Percentiles rank a stretch among this genome's conserved stretches.
These are phyloP conservation scores for Amphipoea oculea DNA, from an alignment of 2,888 invertebrate genomes.

Conservation along the genomic window DNA sequence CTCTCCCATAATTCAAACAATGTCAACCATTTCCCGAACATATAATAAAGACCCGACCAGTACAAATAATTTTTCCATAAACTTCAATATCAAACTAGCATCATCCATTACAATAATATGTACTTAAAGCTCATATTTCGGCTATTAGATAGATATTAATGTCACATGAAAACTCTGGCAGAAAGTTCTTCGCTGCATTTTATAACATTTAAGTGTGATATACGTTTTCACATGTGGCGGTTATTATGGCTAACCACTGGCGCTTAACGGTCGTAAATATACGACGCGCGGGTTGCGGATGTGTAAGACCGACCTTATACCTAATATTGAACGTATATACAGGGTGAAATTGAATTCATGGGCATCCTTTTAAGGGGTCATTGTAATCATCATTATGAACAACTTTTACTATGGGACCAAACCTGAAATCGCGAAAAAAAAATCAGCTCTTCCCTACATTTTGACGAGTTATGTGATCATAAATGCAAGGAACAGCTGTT, in stretches of 20 bases:
- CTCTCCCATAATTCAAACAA: too few species aligned
- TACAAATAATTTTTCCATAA: background rate
- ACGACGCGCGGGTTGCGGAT: background rate
- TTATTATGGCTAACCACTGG: conserved; percentile 26
- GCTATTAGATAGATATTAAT: conserved; percentile 13
- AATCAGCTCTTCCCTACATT: too few species aligned
- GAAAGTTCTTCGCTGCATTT: conserved; percentile 15
- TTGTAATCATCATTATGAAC: too few species aligned
- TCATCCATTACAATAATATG: conserved; percentile 14
- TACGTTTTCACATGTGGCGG: conserved; percentile 8
- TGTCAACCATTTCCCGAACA: background rate
- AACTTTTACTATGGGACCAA: too few species aligned
- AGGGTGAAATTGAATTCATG: background rate
- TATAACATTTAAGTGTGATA: conserved; percentile 34
- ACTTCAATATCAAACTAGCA: conserved; percentile 1
- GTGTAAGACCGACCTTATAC: background rate
- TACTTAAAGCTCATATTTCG: conserved; percentile 16
- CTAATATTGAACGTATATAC: background rate
- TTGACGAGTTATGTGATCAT: too few species aligned
- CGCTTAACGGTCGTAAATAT: conserved; percentile 27
- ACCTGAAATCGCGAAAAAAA: too few species aligned
- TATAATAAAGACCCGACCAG: background rate
- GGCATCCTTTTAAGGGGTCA: too few species aligned
- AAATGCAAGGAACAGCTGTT: too few species aligned
- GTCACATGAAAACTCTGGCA: conserved; percentile 1